Percentiles rank a stretch among this genome's conserved stretches.
phyloP scores from a whole-genome alignment of 2,888 invertebrate species.

The Steinernema hermaphroditum region DNA sequence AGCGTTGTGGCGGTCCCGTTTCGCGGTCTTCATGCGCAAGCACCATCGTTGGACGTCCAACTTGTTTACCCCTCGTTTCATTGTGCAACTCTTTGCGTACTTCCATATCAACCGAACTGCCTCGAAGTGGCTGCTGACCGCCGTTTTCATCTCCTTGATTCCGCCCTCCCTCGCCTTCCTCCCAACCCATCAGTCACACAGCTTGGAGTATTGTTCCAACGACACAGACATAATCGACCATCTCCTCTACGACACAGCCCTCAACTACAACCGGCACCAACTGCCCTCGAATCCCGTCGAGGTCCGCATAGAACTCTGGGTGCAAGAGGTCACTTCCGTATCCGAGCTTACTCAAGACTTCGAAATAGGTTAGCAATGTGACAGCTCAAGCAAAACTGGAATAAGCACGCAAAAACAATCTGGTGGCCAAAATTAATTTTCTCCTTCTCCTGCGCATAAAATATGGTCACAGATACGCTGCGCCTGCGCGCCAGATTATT shows the following conservation, averaged over 20 bases:
- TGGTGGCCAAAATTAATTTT: conserved; percentile 3
- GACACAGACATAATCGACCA: conserved; percentile 66
- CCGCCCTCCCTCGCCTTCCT: not conserved
- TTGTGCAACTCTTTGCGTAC: not conserved
- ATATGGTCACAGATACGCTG: not conserved
- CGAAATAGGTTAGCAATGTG: conserved; percentile 54
- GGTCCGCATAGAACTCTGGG: conserved; percentile 65
- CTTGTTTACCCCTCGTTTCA: not conserved
- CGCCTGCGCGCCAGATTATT: not conserved
- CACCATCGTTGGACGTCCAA: conserved; percentile 18
- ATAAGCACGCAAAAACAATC: conserved; percentile 2
- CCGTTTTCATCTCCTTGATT: not conserved
- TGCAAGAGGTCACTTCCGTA: conserved; percentile 65
- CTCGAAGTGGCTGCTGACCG: conserved; percentile 1
- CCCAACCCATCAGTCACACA: not conserved
- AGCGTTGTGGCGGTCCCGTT: not conserved
- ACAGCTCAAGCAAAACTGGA: not conserved
- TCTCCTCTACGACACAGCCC: conserved; percentile 56
- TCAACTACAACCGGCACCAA: conserved; percentile 61
- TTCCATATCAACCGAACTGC: not conserved
- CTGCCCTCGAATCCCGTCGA: conserved; percentile 60
- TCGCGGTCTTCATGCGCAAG: conserved; percentile 14
- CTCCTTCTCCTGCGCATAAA: not conserved
- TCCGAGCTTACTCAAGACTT: conserved; percentile 66
- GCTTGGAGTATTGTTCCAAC: conserved; percentile 56